Evolutionary conservation across 2,113 vertebrate species (phyloP).

Genomic region (chimpanzee (Pan troglodytes)): DNA sequence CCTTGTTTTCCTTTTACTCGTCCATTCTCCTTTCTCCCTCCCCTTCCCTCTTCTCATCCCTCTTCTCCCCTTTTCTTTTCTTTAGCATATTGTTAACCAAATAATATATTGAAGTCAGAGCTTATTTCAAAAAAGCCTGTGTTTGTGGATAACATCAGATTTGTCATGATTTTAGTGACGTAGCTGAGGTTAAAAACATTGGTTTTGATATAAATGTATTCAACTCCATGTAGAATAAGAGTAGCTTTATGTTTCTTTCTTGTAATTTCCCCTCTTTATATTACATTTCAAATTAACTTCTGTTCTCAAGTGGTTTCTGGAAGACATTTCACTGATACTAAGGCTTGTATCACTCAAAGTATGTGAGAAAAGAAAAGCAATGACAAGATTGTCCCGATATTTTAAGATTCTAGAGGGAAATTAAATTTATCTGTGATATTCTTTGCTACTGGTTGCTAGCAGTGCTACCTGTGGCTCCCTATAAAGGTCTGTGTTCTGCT

Average conservation of each 20-base stretch:
- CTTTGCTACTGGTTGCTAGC: slow-evolving; percentile 12
- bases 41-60: too few species aligned
- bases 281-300: slow-evolving; percentile 69
- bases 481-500: background rate
- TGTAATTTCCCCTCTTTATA: slow-evolving; percentile 69
- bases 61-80: background rate
- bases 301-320: slow-evolving; percentile 55
- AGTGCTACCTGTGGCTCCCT: background rate
- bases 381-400: slow-evolving; percentile 13
- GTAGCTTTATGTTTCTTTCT: slow-evolving; percentile 25
- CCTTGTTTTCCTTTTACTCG: background rate
- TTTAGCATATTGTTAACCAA: background rate
- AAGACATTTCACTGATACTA: slow-evolving; percentile 53
- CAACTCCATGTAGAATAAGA: background rate
- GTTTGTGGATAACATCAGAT: background rate
- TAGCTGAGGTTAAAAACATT: slow-evolving; percentile 40
- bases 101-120: background rate
- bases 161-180: background rate
- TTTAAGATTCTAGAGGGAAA: slow-evolving; percentile 57
- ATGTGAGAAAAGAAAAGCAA: slow-evolving; percentile 38
- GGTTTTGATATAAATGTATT: background rate
- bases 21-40: too few species aligned
- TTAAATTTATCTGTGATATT: slow-evolving; percentile 45
- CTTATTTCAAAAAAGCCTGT: background rate
- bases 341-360: background rate